Base-by-base conservation (phyloP, 37 sponge, comb jelly and placozoan species). In the Ianthella basta region DNA sequence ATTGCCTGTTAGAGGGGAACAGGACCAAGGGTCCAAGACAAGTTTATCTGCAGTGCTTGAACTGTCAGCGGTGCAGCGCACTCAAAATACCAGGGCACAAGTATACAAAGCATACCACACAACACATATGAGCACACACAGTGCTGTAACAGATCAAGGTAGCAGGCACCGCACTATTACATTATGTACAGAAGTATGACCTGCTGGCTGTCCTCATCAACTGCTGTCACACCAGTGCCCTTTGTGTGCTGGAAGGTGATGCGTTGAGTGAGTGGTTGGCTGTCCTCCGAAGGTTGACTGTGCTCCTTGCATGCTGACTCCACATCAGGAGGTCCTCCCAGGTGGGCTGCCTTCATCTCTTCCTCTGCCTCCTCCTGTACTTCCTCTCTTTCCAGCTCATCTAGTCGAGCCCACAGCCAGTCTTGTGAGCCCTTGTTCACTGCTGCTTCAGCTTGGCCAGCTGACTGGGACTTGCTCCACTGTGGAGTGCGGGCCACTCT, bases 341-440 rank as follows among this genome's bases (percentile, higher is more conserved):
- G 1, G 6, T 1, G 34, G 34, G 70, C 18, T 29, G 70, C 18
- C 29, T 77, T 65, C 37, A 35, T 75, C 37, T 24, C 40, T 84
- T 59, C 23, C 24, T 8, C 38, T 12, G 0, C 55, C 34, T 23
- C 77, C 57, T 63, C 29, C 61, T 72, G 81, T 25, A 72, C 85
- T 32, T 87, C 93, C 77, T 92, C 80, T 37, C 35, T 80, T 81
- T 89, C 90, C 41, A 84, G 59, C 36, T 87, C 78, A 19, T 92
- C 87, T 61, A 89, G 60, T 50, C 84, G 37, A 20, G 32, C 77
- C 89, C 81, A 81, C n/a, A 86, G 13, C 35, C 79, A 74, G 23
- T 61, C 69, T 24, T 63, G 44, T 36, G 50, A 36, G 16, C 1
- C 36, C 60, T 5, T 4, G 5, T 32, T 59, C 36, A 56, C 34